Evolutionary conservation across 2,888 invertebrate species (phyloP).

Genomic region (Pyrgus malvae): DNA sequence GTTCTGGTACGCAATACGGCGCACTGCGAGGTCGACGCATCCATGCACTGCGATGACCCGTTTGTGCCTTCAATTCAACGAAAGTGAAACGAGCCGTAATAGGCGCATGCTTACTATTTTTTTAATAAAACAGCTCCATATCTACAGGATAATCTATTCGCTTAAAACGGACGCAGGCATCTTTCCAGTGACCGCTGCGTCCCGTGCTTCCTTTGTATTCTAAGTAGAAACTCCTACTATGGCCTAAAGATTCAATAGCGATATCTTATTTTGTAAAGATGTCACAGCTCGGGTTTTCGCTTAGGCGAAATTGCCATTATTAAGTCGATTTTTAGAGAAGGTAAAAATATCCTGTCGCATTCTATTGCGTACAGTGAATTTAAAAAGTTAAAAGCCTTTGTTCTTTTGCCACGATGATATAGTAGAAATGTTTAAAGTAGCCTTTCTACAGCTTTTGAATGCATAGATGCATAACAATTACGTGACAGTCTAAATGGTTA

Average conservation of each 20-base stretch:
- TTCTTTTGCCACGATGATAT: no score
- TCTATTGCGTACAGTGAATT: no score
- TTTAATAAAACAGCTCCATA: constrained; percentile 41
- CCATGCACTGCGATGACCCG: constrained; percentile 51
- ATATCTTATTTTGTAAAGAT: background rate
- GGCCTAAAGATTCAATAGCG: constrained; percentile 6
- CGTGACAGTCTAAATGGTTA: no score
- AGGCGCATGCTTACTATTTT: constrained; percentile 52
- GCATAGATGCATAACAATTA: no score
- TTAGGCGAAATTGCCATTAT: no score
- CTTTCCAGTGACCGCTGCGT: background rate
- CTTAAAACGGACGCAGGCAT: constrained; percentile 1
- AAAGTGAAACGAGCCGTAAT: constrained; percentile 69
- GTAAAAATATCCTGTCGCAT: no score
- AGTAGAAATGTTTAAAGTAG: no score
- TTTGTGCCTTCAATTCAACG: constrained; percentile 52
- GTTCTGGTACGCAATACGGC: constrained; percentile 11
- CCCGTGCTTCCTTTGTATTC: constrained; percentile 2
- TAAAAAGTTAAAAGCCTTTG: no score
- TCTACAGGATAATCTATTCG: constrained; percentile 29
- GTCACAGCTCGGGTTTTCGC: no score
- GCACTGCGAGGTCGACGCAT: constrained; percentile 36
- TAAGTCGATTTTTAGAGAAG: no score
- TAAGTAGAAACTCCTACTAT: background rate
- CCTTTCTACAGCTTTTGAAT: no score